Conservation (phyloP, 2,888 invertebrate species). For the Heteromyza rotundicornis region DNA sequence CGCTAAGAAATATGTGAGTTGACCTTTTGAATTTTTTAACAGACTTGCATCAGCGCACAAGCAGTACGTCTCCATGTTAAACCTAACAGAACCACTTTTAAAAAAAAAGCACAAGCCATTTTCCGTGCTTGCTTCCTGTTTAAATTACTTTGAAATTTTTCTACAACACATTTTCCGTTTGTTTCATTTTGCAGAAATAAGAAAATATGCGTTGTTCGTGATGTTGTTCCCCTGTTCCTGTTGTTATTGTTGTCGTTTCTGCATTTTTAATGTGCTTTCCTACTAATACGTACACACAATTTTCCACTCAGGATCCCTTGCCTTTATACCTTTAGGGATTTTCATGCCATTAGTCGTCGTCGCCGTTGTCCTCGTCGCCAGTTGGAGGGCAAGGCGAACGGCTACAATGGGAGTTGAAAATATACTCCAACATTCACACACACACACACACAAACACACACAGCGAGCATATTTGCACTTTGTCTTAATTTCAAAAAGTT, state of each 20-base stretch:
- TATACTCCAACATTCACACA: neutral
- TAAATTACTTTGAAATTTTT: too few species aligned
- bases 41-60: too few species aligned
- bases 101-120: too few species aligned
- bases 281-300: constrained; percentile 1
- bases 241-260: neutral
- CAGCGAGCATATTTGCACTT: constrained; percentile 38
- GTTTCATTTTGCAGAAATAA: too few species aligned
- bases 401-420: neutral
- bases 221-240: neutral
- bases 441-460: constrained; percentile 4
- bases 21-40: too few species aligned
- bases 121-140: too few species aligned
- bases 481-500: constrained; percentile 36
- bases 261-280: neutral
- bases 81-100: too few species aligned
- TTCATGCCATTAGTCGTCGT: neutral
- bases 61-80: too few species aligned
- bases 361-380: too few species aligned
- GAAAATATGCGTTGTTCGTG: too few species aligned
- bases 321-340: neutral
- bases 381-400: neutral
- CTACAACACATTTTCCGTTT: too few species aligned
- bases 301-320: constrained; percentile 15
- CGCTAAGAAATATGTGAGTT: too few species aligned